Percentiles rank a stretch among this genome's conserved stretches.
phyloP scores from a whole-genome alignment of 2,888 invertebrate species.

The Lamellibrachia satsuma region DNA sequence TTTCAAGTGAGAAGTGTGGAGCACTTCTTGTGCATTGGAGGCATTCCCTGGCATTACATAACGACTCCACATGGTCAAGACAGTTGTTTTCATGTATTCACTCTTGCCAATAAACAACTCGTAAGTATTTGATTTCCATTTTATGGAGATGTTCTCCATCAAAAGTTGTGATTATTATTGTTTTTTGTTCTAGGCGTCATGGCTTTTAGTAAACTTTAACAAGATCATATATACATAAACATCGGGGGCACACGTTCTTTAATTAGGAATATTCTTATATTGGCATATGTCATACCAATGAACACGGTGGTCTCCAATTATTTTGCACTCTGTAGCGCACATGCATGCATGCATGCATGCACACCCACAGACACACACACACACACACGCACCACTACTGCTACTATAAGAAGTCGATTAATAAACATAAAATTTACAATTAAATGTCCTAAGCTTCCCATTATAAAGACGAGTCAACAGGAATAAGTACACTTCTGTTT shows the following conservation, averaged over 20 bases:
- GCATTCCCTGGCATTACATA: constrained; percentile 58
- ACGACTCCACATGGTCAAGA: constrained; percentile 45
- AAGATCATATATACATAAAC: background rate
- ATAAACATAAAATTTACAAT: too few relatives aligned
- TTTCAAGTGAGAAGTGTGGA: constrained; percentile 52
- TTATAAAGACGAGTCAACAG: too few relatives aligned
- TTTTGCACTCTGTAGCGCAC: too few relatives aligned
- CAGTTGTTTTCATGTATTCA: constrained; percentile 46
- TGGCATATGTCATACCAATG: background rate
- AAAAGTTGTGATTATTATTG: background rate
- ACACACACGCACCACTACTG: too few relatives aligned
- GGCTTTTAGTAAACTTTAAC: background rate
- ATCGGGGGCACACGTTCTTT: background rate
- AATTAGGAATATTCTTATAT: background rate
- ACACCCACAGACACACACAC: too few relatives aligned
- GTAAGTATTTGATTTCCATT: constrained; percentile 24
- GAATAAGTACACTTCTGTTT: too few relatives aligned
- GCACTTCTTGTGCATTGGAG: constrained; percentile 53
- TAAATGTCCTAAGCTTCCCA: too few relatives aligned
- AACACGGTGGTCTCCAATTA: too few relatives aligned
- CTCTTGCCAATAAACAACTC: constrained; percentile 30
- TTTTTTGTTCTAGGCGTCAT: background rate
- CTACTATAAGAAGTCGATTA: too few relatives aligned
- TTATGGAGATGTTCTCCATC: background rate
- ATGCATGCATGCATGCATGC: too few relatives aligned